Conservation (phyloP, 92 coral and sea anemone species). For the Paramuricea clavata region DNA sequence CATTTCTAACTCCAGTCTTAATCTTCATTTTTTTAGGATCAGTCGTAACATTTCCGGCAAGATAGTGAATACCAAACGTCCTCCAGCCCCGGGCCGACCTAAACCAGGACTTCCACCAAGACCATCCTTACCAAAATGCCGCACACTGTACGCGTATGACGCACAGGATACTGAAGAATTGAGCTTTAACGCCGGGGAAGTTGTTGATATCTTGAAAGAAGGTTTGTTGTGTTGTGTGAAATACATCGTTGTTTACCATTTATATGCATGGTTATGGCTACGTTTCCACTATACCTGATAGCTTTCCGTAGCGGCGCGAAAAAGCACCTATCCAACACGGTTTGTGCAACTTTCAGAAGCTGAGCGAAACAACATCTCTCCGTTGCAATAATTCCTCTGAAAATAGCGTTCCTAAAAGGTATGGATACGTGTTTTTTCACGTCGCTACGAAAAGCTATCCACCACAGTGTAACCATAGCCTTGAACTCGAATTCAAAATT, state of each 20-base stretch:
- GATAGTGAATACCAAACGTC: conserved; percentile 61
- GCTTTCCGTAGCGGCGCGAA: too few species aligned
- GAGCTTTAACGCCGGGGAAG: conserved; percentile 90
- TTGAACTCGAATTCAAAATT: too few species aligned
- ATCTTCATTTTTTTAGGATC: conserved; percentile 55
- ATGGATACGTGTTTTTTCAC: too few species aligned
- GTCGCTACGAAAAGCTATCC: too few species aligned
- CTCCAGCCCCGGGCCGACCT: conserved; percentile 93
- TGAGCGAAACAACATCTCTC: too few species aligned
- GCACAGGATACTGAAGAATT: conserved; percentile 96
- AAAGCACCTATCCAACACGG: too few species aligned
- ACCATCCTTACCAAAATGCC: conserved; percentile 89
- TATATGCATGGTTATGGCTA: too few species aligned
- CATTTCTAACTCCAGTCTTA: background rate
- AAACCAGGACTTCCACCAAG: conserved; percentile 83
- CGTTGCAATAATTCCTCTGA: too few species aligned
- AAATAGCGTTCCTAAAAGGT: too few species aligned
- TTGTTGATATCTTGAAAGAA: conserved; percentile 90
- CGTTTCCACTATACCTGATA: too few species aligned
- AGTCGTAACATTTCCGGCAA: conserved; percentile 83
- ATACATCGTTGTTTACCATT: background rate
- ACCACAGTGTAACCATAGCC: too few species aligned
- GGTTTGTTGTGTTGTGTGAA: conserved; percentile 48
- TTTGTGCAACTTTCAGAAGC: too few species aligned
- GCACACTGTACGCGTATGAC: conserved; percentile 91